phyloP scores from a whole-genome alignment of 2,888 invertebrate species.

The Icerya purchasi region DNA sequence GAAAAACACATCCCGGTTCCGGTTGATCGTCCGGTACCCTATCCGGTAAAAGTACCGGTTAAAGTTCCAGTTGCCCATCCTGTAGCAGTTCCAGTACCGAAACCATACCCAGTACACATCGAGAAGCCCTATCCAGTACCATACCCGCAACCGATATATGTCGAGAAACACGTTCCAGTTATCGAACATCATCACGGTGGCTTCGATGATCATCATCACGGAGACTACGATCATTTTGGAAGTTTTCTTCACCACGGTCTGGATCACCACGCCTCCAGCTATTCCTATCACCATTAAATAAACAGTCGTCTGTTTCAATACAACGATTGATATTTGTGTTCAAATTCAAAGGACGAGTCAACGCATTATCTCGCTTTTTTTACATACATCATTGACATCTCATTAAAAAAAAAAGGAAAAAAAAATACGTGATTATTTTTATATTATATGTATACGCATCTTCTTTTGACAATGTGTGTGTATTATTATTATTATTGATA shows the following conservation, averaged over 20 bases:
- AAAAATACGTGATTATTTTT: no score
- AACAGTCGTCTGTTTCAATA: no score
- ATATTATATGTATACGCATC: no score
- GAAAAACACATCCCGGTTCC: conserved; percentile 19
- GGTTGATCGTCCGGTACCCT: conserved; percentile 20
- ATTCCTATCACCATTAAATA: conserved; percentile 12
- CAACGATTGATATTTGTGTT: no score
- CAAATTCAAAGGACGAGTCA: no score
- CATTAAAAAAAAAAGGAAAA: no score
- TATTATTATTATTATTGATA: no score
- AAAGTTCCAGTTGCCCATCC: conserved; percentile 19
- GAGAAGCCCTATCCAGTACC: conserved; percentile 32
- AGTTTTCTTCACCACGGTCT: conserved; percentile 14
- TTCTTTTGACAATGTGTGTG: no score
- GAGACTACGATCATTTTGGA: conserved; percentile 8
- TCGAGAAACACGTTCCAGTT: conserved; percentile 20
- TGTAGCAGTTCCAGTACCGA: conserved; percentile 12
- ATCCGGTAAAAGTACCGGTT: conserved; percentile 21
- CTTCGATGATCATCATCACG: conserved; percentile 12
- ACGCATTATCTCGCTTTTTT: no score
- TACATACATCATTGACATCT: no score
- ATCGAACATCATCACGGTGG: conserved; percentile 24
- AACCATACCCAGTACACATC: conserved; percentile 40
- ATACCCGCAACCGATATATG: conserved; percentile 42
- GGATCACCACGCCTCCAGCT: conserved; percentile 10